Conservation (phyloP, 1,140 invertebrate genomes). For the Orius laevigatus region DNA sequence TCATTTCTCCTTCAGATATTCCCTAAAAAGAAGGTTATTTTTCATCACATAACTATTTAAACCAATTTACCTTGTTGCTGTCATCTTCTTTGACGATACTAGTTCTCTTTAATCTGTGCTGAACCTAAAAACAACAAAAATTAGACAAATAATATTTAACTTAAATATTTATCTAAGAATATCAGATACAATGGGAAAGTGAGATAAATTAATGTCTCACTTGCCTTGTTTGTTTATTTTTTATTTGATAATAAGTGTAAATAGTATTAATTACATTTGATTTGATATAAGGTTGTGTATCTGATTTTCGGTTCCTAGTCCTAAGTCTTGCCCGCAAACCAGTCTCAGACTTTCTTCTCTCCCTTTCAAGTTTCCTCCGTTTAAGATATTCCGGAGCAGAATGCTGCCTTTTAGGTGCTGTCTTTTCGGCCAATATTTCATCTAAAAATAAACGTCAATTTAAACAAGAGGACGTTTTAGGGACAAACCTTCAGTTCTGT, state of each 20-base stretch:
- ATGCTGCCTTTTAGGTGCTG: constrained; percentile 49
- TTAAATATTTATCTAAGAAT: too few relatives aligned
- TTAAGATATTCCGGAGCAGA: constrained; percentile 84
- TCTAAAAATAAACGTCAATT: constrained; percentile 20
- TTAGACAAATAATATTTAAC: background rate
- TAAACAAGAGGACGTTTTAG: constrained; percentile 5
- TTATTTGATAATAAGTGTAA: background rate
- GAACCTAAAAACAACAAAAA: constrained; percentile 11
- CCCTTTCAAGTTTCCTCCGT: constrained; percentile 51
- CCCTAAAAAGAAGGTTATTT: background rate
- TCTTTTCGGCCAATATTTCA: constrained; percentile 29
- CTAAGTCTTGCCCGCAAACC: constrained; percentile 34
- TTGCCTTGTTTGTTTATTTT: background rate
- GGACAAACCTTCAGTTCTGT: constrained; percentile 42
- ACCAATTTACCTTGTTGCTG: background rate
- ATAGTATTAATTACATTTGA: background rate
- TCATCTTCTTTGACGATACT: constrained; percentile 16
- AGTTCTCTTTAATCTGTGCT: constrained; percentile 13
- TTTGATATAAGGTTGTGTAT: constrained; percentile 19
- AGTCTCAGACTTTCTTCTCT: constrained; percentile 48
- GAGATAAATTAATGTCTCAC: background rate
- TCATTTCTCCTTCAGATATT: too few relatives aligned
- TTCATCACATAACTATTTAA: background rate
- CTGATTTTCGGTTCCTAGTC: constrained; percentile 34
- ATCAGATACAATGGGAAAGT: background rate